Base-by-base conservation (phyloP, 2,888 invertebrate genomes). In the Apotomis betuletana region DNA sequence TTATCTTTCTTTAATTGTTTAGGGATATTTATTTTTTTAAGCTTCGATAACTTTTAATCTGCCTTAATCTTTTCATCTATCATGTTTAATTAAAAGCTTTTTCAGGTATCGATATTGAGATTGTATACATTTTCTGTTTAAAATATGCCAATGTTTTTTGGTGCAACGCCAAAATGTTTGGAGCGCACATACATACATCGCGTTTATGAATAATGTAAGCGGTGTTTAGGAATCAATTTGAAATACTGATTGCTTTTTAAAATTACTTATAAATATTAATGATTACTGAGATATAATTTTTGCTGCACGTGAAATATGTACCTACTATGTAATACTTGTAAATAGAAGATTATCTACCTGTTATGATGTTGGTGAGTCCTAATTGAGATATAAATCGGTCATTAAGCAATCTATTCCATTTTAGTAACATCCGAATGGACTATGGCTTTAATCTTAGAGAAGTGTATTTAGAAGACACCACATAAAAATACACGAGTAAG, bases 1-100 rank as follows among this genome's bases (percentile, higher is more conserved):
- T 90, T 88, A 87, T 86, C 83, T 87, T 88, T 88, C 84, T 84
- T 89, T 90, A 87, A 90, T 90, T 90, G 88, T 90, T 89, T 91
- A 85, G 81, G 86, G 84, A 85, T 85, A 81, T 81, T 59, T 68
- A 38, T 58, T 75, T 83, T 83, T 87, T 85, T 83, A 80, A 81
- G 80, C 79, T 79, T 71, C 73, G 74, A 75, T 74, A 74, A 69
- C 78, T 85, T 70, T 70, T 70, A 67, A 70, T 65, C 65, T 55
- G 15, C 55, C 57, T 27, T 15, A 65, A 65, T 65, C 65, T 57
- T 65, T 55, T 46, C 44, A 55, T 55, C n/a, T 65, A 55, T 57
- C 58, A 67, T 51, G 60, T 52, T 65, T 59, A 3, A 6, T 44
- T 13, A 15, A 9, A 41, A 36, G 44, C 9, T 54, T 13, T 55